Evolutionary conservation across 2,797 vertebrate species (phyloP), one percentile per base, ranked within the genome.

Genomic region (Megalops cyprinoides): DNA sequence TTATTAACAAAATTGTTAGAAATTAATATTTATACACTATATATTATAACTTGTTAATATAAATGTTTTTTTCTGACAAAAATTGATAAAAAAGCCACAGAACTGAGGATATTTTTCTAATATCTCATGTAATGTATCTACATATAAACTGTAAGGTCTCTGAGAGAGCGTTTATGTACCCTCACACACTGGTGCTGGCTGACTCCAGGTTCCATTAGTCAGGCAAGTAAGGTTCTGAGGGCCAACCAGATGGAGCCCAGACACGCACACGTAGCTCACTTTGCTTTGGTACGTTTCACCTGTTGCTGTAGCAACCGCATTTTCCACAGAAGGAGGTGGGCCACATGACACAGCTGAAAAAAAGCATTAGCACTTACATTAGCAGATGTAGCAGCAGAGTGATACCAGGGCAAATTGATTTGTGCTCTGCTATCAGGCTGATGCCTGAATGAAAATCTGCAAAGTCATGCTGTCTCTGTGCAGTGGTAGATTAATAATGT

Each of bases 181-280:
- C 89, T 94, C 90, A 88, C 98, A 99, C n/a, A 93, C 92, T 14
- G 97, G 97, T 25, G 94, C 86, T 3, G 96, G 95, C 6, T 86
- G 89, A 82, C 96, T 97, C 98, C 97, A 99, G 0, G 91, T 94
- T 69, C 97, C 95, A 77, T 98, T 91, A 28, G 91, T 89, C 84
- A 94, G 94, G 88, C 98, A 99, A 77, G 74, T 88, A 44, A 96
- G 90, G 37, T 91, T 95, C 79, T 92, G 88, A 4, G 90, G 86
- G 56, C 96, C 96, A 76, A 94, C 46, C 44, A 97, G 92, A 69
- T 90, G 94, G 84, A 95, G 89, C 20, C 95, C 95, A 23, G 87
- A 74, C 46, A 74, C 84, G 83, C 97, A 98, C 1, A 90, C 80
- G 78, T 94, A 97, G 25, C 90, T 95, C 75, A 95, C 89, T 12